These are phyloP conservation scores for Chiridota heheva DNA, from an alignment of 35 echinoderm and acorn worm genomes.

Conservation along the genomic window DNA sequence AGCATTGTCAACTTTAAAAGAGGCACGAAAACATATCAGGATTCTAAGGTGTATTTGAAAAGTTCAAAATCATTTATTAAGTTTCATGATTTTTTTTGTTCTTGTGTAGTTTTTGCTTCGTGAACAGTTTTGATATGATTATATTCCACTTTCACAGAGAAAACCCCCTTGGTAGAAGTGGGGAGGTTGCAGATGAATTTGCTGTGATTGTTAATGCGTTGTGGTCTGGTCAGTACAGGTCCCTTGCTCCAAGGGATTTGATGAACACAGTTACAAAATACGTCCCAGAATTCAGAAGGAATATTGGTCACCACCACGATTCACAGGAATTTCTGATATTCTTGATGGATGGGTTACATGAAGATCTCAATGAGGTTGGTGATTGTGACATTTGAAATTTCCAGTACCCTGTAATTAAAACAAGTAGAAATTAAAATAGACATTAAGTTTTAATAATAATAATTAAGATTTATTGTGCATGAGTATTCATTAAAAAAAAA, in stretches of 20 bases:
- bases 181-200: constrained; percentile 95
- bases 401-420: too few species aligned
- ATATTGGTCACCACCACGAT: constrained; percentile 93
- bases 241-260: constrained; percentile 82
- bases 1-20: too few species aligned
- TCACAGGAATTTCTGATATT: constrained; percentile 97
- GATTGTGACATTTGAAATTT: neutral
- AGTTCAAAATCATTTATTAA: too few species aligned
- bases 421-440: too few species aligned
- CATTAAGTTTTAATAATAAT: too few species aligned
- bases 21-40: neutral
- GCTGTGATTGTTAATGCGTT: constrained; percentile 78
- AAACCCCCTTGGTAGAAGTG: constrained; percentile 79
- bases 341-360: constrained; percentile 97
- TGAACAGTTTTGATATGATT: too few species aligned
- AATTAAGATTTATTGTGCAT: too few species aligned
- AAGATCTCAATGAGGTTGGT: constrained; percentile 94
- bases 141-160: too few species aligned
- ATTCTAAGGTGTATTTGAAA: too few species aligned
- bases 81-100: too few species aligned
- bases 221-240: constrained; percentile 94
- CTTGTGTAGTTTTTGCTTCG: too few species aligned
- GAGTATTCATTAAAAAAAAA: too few species aligned
- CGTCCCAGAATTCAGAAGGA: constrained; percentile 83
- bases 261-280: constrained; percentile 85